phyloP scores from a whole-genome alignment of 2,113 vertebrate species.

The Felis chaus region DNA sequence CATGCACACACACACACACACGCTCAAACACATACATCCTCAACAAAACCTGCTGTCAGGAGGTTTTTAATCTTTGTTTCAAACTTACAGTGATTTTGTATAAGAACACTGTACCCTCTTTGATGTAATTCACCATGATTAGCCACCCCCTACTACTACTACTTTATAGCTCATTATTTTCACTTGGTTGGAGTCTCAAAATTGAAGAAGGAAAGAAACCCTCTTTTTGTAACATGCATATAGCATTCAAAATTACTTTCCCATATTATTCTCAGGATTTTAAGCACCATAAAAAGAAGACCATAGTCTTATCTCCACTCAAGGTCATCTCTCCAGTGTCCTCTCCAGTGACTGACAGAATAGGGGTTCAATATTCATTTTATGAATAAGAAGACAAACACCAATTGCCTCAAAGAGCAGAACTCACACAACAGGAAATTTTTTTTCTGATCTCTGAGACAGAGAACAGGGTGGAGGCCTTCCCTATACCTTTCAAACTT shows the following conservation, averaged over 20 bases:
- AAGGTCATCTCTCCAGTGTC: neutral
- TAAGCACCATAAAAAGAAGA: neutral
- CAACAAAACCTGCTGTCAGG: neutral
- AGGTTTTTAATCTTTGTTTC: neutral
- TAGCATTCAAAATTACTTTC: neutral
- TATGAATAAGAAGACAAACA: neutral
- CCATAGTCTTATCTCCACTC: neutral
- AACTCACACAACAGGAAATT: neutral
- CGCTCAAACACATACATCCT: neutral
- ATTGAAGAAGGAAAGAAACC: neutral
- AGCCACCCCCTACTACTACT: neutral
- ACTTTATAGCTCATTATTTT: neutral
- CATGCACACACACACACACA: too few species aligned
- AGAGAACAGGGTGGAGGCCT: neutral
- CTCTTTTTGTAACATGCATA: neutral
- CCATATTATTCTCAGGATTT: neutral
- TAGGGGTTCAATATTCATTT: neutral
- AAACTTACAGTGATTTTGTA: neutral
- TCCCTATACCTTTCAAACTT: neutral
- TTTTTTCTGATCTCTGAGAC: neutral
- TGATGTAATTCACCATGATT: neutral
- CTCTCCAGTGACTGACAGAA: neutral
- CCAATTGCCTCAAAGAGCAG: neutral
- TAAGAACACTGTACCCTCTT: neutral
- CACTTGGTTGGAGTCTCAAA: neutral